A percentile compares a stretch with the other conserved stretches of the same genome.
Conservation (phyloP, 2,113 vertebrate genomes). For the Percina caprodes region DNA sequence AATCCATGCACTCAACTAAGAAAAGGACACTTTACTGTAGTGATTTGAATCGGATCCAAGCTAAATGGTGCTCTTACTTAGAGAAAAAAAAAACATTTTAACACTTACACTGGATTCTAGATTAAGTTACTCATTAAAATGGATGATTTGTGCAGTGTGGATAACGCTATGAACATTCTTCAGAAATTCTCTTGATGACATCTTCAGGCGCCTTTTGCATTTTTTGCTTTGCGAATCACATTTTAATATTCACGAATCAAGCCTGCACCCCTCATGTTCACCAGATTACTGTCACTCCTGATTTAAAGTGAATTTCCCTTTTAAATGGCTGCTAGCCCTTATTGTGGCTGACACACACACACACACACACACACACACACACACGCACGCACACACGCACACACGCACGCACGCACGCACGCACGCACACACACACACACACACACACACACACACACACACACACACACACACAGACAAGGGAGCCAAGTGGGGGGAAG, state of each 20-base stretch:
- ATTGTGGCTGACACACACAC: constrained; percentile 35
- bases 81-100: not conserved
- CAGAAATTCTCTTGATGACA: constrained; percentile 42
- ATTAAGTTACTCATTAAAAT: constrained; percentile 56
- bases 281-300: constrained; percentile 46
- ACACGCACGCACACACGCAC: constrained; percentile 7
- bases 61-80: constrained; percentile 9
- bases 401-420: constrained; percentile 12
- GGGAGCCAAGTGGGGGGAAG: constrained; percentile 47
- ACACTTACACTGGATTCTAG: constrained; percentile 4
- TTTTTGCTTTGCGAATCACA: constrained; percentile 42
- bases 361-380: constrained; percentile 30
- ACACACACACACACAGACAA: not conserved
- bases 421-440: constrained; percentile 29
- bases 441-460: not conserved
- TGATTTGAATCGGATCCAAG: constrained; percentile 12
- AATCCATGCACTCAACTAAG: not conserved
- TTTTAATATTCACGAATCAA: constrained; percentile 68
- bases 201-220: constrained; percentile 42
- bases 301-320: constrained; percentile 69
- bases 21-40: not conserved
- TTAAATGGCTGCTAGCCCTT: constrained; percentile 50
- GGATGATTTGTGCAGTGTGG: constrained; percentile 40
- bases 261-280: constrained; percentile 40
- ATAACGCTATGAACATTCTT: constrained; percentile 25